A percentile compares a stretch with the other conserved stretches of the same genome.
Conservation (phyloP, 2,888 invertebrate species). For the Ephialtes manifestator region DNA sequence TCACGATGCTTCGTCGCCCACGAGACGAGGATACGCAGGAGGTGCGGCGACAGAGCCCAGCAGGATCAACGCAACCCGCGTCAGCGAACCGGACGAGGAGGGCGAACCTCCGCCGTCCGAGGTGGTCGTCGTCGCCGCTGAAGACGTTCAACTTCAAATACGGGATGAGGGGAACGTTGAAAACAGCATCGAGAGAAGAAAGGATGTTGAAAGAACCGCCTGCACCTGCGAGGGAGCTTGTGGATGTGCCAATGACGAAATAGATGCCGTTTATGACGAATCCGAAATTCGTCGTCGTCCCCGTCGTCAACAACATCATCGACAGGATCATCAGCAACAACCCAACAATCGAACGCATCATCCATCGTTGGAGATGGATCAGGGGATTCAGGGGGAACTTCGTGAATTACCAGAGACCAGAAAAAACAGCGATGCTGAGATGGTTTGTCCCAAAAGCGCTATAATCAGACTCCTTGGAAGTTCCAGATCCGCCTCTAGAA, state of each 20-base stretch:
- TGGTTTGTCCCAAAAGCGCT: constrained; percentile 65
- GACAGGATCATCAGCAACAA: constrained; percentile 19
- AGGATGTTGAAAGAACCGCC: not conserved
- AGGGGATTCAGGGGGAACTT: constrained; percentile 11
- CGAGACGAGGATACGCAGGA: constrained; percentile 74
- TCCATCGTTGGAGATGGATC: not conserved
- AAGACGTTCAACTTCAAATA: not conserved
- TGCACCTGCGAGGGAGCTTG: constrained; percentile 83
- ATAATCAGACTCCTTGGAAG: constrained; percentile 75
- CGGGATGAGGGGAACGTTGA: not conserved
- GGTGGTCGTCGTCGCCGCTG: constrained; percentile 29
- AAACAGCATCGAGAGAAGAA: not conserved
- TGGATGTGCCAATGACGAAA: constrained; percentile 75
- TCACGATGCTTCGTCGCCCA: constrained; percentile 78
- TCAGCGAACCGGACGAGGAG: constrained; percentile 28
- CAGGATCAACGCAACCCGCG: constrained; percentile 35
- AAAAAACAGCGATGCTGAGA: constrained; percentile 46
- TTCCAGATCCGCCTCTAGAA: constrained; percentile 61
- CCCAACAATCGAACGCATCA: constrained; percentile 28
- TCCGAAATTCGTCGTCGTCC: constrained; percentile 34
- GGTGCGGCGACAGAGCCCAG: constrained; percentile 69
- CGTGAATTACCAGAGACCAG: not conserved
- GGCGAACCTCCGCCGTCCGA: constrained; percentile 31
- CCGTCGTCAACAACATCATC: constrained; percentile 32
- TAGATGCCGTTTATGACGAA: constrained; percentile 1